Evolutionary conservation across 2,888 invertebrate species (phyloP).

Genomic region (Hesperia comma): DNA sequence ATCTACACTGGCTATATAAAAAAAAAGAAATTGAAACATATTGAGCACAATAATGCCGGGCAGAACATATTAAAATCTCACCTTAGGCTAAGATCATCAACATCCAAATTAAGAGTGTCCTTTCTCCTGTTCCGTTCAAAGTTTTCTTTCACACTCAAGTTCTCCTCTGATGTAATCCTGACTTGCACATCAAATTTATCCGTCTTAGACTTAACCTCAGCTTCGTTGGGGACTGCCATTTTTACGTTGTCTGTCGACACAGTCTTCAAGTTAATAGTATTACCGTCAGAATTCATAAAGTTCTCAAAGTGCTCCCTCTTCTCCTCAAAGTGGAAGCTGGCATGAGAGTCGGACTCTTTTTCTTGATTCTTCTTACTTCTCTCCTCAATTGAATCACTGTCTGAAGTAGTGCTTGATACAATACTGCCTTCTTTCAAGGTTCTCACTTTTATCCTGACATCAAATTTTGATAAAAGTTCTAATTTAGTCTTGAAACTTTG

Average conservation of each 20-base stretch:
- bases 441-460: slow-evolving; percentile 80
- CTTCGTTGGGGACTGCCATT: slow-evolving; percentile 79
- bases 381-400: slow-evolving; percentile 63
- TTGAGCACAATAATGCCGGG: too few relatives aligned
- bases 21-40: neutral
- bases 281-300: slow-evolving; percentile 54
- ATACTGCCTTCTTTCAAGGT: slow-evolving; percentile 72
- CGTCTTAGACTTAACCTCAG: slow-evolving; percentile 67
- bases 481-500: slow-evolving; percentile 74
- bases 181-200: slow-evolving; percentile 81
- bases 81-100: slow-evolving; percentile 82
- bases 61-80: slow-evolving; percentile 44
- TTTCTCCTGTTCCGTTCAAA: slow-evolving; percentile 62
- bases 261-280: slow-evolving; percentile 61
- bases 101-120: slow-evolving; percentile 79
- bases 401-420: slow-evolving; percentile 68
- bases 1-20: too few relatives aligned
- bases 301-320: slow-evolving; percentile 61
- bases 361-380: slow-evolving; percentile 48
- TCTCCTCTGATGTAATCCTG: slow-evolving; percentile 78
- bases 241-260: slow-evolving; percentile 69
- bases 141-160: slow-evolving; percentile 71
- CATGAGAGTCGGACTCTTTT: slow-evolving; percentile 50
- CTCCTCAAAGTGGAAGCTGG: slow-evolving; percentile 58
- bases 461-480: slow-evolving; percentile 80